These are phyloP conservation scores for Caenorhabditis sp. DNA, from an alignment of 2,888 invertebrate genomes.

Conservation along the genomic window DNA sequence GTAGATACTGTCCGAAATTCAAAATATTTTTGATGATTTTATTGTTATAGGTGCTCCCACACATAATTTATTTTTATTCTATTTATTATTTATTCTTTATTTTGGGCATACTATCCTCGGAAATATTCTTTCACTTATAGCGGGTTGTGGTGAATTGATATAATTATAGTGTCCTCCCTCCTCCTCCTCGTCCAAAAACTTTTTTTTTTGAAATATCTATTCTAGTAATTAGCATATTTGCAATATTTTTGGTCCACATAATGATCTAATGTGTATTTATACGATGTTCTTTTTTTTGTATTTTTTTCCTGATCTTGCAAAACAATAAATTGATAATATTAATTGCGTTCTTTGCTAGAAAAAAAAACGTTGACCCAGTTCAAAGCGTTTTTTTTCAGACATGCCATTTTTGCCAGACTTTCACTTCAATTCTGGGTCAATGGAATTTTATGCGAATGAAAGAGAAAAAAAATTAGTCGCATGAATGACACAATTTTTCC, in stretches of 20 bases:
- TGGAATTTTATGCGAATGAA: not conserved
- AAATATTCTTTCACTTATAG: slow-evolving; percentile 43
- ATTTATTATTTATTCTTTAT: not conserved
- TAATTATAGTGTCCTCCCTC: slow-evolving; percentile 6
- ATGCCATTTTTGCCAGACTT: not conserved
- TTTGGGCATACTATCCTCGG: slow-evolving; percentile 36
- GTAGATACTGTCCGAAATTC: slow-evolving; percentile 23
- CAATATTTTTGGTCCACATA: not conserved
- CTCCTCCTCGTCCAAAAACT: not conserved
- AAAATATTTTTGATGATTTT: not conserved
- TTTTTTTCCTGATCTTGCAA: not conserved
- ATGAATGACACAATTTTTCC: slow-evolving; percentile 5
- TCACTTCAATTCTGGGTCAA: not conserved
- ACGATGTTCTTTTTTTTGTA: not conserved
- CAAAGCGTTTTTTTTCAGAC: not conserved
- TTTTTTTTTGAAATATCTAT: not conserved
- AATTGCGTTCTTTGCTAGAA: not conserved
- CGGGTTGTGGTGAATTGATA: slow-evolving; percentile 43
- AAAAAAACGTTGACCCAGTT: not conserved
- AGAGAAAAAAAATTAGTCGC: not conserved
- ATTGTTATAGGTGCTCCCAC: slow-evolving; percentile 19
- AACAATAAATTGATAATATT: not conserved
- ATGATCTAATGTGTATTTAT: not conserved
- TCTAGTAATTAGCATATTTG: not conserved
- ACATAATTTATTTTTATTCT: slow-evolving; percentile 1